Evolutionary conservation across 2,888 invertebrate species (phyloP).

Genomic region (Drosophila trichaetosa): DNA sequence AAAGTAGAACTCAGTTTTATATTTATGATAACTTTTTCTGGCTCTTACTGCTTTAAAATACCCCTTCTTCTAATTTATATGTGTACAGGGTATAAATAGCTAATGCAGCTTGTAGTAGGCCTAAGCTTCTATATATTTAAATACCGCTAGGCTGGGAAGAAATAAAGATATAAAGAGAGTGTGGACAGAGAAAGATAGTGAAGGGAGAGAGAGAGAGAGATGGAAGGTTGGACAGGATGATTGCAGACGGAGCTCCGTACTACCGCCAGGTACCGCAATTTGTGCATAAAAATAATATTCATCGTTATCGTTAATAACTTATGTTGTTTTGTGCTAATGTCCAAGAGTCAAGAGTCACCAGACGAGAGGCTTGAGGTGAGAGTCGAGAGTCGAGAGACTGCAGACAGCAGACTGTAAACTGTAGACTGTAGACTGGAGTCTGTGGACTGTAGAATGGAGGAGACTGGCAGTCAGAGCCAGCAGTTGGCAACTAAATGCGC

Average conservation of each 20-base stretch:
- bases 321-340: slow-evolving; percentile 79
- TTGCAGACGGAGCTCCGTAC: slow-evolving; percentile 20
- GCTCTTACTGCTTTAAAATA: neutral
- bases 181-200: neutral
- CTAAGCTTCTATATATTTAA: slow-evolving; percentile 56
- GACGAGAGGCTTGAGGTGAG: slow-evolving; percentile 4
- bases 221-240: slow-evolving; percentile 17
- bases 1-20: neutral
- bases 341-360: slow-evolving; percentile 22
- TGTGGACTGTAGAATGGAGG: neutral
- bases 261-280: slow-evolving; percentile 62
- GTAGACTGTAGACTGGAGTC: neutral
- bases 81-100: slow-evolving; percentile 24
- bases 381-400: slow-evolving; percentile 3
- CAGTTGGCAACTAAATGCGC: slow-evolving; percentile 83
- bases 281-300: slow-evolving; percentile 80
- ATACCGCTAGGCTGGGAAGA: slow-evolving; percentile 43
- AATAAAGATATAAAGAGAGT: neutral
- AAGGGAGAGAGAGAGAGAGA: neutral
- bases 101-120: slow-evolving; percentile 28
- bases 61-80: neutral
- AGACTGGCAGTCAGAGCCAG: slow-evolving; percentile 33
- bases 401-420: slow-evolving; percentile 9
- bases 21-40: neutral
- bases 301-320: slow-evolving; percentile 82